Evolutionary conservation across 2,888 invertebrate genomes (phyloP), one percentile per base, ranked within the genome.

Genomic region (Sylvicola cinctus): DNA sequence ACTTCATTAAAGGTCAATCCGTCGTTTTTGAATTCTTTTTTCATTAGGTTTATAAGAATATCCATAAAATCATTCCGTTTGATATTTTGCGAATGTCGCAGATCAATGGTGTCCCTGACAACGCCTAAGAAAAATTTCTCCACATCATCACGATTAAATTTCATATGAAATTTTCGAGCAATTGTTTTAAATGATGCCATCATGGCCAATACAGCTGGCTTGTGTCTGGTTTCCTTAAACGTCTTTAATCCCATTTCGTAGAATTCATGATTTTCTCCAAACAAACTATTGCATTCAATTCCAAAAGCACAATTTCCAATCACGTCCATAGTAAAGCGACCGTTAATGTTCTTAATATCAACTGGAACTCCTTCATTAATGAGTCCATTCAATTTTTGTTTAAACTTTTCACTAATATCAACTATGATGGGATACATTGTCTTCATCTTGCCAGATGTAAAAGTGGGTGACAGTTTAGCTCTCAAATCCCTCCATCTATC

Each of bases 231-330:
- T n/a, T 28, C 14, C 4, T 27, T 33, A 20, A 53, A 49, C 2
- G 46, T 38, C 4, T 41, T 44, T 1, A 36, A 38, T 0, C 49
- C 49, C 40, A 46, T 47, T 11, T 31, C 36, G 1, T 49, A 46
- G 39, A 60, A 60, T 16, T 51, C 48, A 0, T 56, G 49, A 27
- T 55, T 39, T 1, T 55, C 51, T 43, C 60, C 44, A 8, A 48
- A 41, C 11, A 62, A 47, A 29, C 56, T 55, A 39, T 62, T 58
- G 39, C 57, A 55, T 11, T 61, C 56, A 5, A 63, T 46, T 1
- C 63, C 64, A 41, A 64, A 64, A 6, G 60, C 61, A 42, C 60
- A 58, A 1, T 49, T 51, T 2, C 62, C 60, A 29, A 65, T 63
- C 1, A 64, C 60, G 41, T 66, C 64, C 8, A 60, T 60, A 2